Percentiles rank a stretch among this genome's conserved stretches.
These are phyloP conservation scores for Callyntrura sp. DNA, from an alignment of 2,888 invertebrate species.

Conservation along the genomic window DNA sequence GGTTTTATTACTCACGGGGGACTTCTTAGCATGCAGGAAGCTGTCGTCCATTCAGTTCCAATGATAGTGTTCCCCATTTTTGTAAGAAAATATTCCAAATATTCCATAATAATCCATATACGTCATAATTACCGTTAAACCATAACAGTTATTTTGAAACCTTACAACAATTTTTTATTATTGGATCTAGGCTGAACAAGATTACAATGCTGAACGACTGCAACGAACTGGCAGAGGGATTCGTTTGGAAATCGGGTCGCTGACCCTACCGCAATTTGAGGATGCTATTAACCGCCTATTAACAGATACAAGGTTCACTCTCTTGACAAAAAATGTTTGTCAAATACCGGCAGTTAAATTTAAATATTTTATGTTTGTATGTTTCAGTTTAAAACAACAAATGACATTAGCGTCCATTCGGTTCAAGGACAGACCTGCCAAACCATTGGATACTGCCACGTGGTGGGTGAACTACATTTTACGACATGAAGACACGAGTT, in stretches of 20 bases:
- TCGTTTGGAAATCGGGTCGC: slow-evolving; percentile 69
- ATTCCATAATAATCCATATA: too few relatives aligned
- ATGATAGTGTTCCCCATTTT: slow-evolving; percentile 79
- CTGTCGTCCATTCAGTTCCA: slow-evolving; percentile 76
- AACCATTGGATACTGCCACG: slow-evolving; percentile 79
- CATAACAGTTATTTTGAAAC: neutral
- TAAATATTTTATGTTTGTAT: neutral
- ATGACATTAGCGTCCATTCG: slow-evolving; percentile 50
- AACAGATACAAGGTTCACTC: slow-evolving; percentile 65
- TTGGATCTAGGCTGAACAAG: slow-evolving; percentile 29
- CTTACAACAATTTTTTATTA: too few relatives aligned
- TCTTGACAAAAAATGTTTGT: neutral
- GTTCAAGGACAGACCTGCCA: slow-evolving; percentile 76
- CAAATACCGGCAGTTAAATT: slow-evolving; percentile 3
- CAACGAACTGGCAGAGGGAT: slow-evolving; percentile 79
- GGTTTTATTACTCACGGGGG: slow-evolving; percentile 81
- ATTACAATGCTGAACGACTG: slow-evolving; percentile 51
- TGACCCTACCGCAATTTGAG: slow-evolving; percentile 71
- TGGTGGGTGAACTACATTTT: too few relatives aligned
- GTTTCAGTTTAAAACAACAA: slow-evolving; percentile 57
- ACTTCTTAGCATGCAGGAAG: slow-evolving; percentile 77
- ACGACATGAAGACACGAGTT: too few relatives aligned
- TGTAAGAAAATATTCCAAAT: too few relatives aligned
- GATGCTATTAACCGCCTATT: slow-evolving; percentile 73
- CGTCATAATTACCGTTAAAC: neutral